Base-by-base conservation (phyloP, 2,797 vertebrate genomes). In the Smutsia temminckii region DNA sequence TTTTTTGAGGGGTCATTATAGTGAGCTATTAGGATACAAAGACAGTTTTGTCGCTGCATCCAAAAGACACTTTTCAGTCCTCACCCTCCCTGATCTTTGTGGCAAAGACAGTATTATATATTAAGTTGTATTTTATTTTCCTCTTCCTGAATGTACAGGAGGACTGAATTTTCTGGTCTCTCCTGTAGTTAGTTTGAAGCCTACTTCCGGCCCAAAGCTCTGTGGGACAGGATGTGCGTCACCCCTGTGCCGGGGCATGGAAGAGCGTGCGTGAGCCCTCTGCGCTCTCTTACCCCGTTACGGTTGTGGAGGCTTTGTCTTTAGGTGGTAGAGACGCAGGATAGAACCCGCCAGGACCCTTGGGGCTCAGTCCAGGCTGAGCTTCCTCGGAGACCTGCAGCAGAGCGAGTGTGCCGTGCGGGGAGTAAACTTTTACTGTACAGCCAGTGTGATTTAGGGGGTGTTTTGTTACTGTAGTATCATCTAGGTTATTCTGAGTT, bases 91-190 rank as follows among this genome's bases (percentile, higher is more conserved):
- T 91, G 59, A 72, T 80, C 27, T 75, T 87, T 55, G 27, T 61
- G 68, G 59, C 23, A 81, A 66, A 91, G 32, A 71, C n/a, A 71
- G 1, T 49, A 21, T 40, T 66, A 66, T 25, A 3, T 20, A 49
- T n/a, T 85, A 85, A 42, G 13, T 84, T 88, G 64, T 37, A 17
- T 69, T 91, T 83, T 87, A 61, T 72, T 40, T 93, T 92, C 51
- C 34, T 93, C 53, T 93, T 84, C 6, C 7, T 79, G 9, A 17
- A 23, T 61, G 6, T 46, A 29, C 5, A 63, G 42, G 37, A 84
- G 13, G n/a, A 66, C n/a, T 72, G 29, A 6, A 29, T 61, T 94
- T 80, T 89, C 46, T 40, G 5, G 27, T 53, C 13, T 64, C 1
- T 10, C 57, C 3, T 17, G 1, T 61, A 11, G 42, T 74, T 42